Evolutionary conservation across 2,888 invertebrate species (phyloP).

Genomic region (Hanleya hanleyi): DNA sequence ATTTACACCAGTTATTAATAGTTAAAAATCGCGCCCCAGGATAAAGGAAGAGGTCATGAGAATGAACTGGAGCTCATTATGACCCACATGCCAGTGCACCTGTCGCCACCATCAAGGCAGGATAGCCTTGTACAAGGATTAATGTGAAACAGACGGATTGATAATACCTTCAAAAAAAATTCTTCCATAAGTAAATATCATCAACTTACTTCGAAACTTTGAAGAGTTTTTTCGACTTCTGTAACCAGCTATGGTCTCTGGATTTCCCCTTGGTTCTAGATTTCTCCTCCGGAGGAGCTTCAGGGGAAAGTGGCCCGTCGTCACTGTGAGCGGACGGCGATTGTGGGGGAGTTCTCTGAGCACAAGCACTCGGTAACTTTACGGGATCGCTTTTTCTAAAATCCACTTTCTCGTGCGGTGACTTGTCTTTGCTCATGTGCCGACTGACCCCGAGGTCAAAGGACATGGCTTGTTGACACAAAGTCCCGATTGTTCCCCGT

Average conservation of each 20-base stretch:
- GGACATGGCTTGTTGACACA: constrained; percentile 69
- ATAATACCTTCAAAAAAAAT: too few relatives aligned
- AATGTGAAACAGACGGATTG: too few relatives aligned
- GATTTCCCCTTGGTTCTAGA: constrained; percentile 56
- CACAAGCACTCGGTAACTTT: not conserved
- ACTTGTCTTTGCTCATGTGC: not conserved
- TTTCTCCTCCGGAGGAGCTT: constrained; percentile 41
- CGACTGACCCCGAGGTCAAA: constrained; percentile 64
- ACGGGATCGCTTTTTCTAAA: constrained; percentile 8
- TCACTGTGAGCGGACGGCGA: constrained; percentile 51
- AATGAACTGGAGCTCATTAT: too few relatives aligned
- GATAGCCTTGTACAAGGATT: too few relatives aligned
- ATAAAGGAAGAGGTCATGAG: too few relatives aligned
- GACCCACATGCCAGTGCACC: too few relatives aligned
- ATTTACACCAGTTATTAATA: too few relatives aligned
- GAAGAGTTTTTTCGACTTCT: constrained; percentile 68
- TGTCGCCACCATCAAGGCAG: too few relatives aligned
- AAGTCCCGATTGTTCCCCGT: constrained; percentile 64
- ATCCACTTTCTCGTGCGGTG: not conserved
- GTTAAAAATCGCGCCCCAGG: too few relatives aligned
- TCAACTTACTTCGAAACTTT: constrained; percentile 73
- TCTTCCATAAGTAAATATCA: too few relatives aligned
- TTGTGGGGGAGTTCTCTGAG: not conserved
- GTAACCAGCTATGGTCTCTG: constrained; percentile 65
- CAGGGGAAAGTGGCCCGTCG: not conserved